phyloP scores from a whole-genome alignment of 2,888 invertebrate genomes.

The Drosophila siamana region DNA sequence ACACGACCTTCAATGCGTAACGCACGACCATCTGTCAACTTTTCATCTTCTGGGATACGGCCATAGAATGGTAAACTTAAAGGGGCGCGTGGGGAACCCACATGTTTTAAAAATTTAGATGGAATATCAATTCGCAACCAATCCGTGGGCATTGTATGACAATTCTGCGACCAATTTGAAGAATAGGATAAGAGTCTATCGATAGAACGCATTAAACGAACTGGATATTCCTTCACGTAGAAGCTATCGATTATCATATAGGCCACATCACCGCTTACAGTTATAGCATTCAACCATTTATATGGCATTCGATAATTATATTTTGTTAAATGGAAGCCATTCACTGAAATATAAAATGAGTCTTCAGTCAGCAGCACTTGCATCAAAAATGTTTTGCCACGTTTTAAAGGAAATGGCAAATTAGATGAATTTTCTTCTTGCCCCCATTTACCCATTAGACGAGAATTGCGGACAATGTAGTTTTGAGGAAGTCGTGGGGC shows the following conservation, averaged over 20 bases:
- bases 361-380: constrained; percentile 87
- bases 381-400: constrained; percentile 84
- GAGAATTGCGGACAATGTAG: constrained; percentile 91
- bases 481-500: constrained; percentile 91
- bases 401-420: constrained; percentile 82
- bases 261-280: constrained; percentile 88
- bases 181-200: constrained; percentile 22
- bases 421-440: constrained; percentile 88
- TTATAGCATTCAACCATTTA: constrained; percentile 86
- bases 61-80: constrained; percentile 84
- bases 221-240: constrained; percentile 74
- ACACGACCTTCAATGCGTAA: constrained; percentile 88
- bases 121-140: constrained; percentile 30
- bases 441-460: constrained; percentile 89
- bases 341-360: constrained; percentile 88
- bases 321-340: constrained; percentile 90
- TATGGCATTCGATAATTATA: constrained; percentile 88
- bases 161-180: neutral
- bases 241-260: constrained; percentile 86
- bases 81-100: neutral
- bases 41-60: constrained; percentile 39
- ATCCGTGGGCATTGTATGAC: constrained; percentile 4
- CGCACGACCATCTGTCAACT: constrained; percentile 85
- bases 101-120: constrained; percentile 4
- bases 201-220: constrained; percentile 51